These are phyloP conservation scores for Temnothorax rugatulus DNA, from an alignment of 2,888 invertebrate genomes.

Conservation along the genomic window DNA sequence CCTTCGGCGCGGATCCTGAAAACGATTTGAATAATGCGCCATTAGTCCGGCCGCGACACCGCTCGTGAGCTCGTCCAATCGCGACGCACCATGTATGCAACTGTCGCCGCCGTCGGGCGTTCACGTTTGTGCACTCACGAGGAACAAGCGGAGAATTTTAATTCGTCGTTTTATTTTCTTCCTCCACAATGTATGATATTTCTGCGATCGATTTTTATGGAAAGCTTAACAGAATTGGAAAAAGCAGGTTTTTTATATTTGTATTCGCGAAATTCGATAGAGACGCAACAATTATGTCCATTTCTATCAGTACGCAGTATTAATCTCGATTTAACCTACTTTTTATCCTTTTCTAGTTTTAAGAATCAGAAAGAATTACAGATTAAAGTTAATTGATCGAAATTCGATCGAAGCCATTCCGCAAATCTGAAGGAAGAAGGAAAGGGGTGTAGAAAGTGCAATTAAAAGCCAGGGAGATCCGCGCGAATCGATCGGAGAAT, in stretches of 20 bases:
- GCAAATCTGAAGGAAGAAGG: too few relatives aligned
- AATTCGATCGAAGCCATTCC: too few relatives aligned
- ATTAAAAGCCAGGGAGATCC: neutral
- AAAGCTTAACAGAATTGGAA: neutral
- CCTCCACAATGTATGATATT: neutral
- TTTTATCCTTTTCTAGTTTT: too few relatives aligned
- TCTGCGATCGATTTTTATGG: neutral
- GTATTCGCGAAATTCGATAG: neutral
- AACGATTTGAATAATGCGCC: slow-evolving; percentile 74
- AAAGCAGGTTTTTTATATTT: neutral
- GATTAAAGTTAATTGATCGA: too few relatives aligned
- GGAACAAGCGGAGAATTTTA: neutral
- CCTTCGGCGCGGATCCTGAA: slow-evolving; percentile 89
- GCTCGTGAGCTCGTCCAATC: neutral
- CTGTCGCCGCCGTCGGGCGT: neutral
- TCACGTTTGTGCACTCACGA: neutral
- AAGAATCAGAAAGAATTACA: too few relatives aligned
- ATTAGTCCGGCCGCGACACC: neutral
- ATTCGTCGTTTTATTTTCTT: neutral
- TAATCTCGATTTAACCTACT: neutral
- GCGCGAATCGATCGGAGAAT: slow-evolving; percentile 15
- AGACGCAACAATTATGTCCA: neutral
- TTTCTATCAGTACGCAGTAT: neutral
- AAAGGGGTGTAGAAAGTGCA: slow-evolving; percentile 16
- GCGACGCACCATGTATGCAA: slow-evolving; percentile 3